Evolutionary conservation across 2,797 vertebrate species (phyloP), one percentile per base, ranked within the genome.

Genomic region (Scleropages formosus): DNA sequence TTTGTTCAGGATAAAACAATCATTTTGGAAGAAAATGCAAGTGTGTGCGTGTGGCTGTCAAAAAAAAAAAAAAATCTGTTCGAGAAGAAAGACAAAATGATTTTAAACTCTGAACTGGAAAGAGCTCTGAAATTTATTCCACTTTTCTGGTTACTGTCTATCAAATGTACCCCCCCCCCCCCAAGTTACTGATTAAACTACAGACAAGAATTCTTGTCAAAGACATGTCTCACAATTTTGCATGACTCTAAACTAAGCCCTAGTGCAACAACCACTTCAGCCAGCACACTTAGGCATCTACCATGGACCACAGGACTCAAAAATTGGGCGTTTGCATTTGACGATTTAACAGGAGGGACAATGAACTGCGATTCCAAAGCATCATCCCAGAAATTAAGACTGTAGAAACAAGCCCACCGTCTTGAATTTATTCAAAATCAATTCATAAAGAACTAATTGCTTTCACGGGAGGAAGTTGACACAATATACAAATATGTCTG

Each of bases 351-450:
- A 49, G 49, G 20, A 31, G 11, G 16, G 49, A 51, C 66, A 51
- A 68, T 16, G 46, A n/a, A 4, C n/a, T n/a, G 31, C n/a, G 22
- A 31, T 47, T 67, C 64, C 64, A 67, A 68, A n/a, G 22, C 51
- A 44, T 46, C 49, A 68, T 53, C 71, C 18, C 22, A 10, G 13
- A 31, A 71, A 71, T 53, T 71, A 58, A 22, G n/a, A 71, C 16
- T 1, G 4, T 15, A 65, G 1, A 65, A 39, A 65, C 10, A 56
- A 27, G 47, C 24, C 49, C 46, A 70, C 22, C 12, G 70, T 20
- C 24, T 56, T 31, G 68, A 8, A 22, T 58, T 53, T 49, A 56
- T 15, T 12, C 24, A 47, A 4, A 9, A 71, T 4, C 18, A 13
- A 9, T 49, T 16, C 1, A 27, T 22, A 53, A 56, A 11, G 49